Percentiles rank a stretch among this genome's conserved stretches.
Conservation (phyloP, 2,113 vertebrate genomes). For the Prolemur simus region DNA sequence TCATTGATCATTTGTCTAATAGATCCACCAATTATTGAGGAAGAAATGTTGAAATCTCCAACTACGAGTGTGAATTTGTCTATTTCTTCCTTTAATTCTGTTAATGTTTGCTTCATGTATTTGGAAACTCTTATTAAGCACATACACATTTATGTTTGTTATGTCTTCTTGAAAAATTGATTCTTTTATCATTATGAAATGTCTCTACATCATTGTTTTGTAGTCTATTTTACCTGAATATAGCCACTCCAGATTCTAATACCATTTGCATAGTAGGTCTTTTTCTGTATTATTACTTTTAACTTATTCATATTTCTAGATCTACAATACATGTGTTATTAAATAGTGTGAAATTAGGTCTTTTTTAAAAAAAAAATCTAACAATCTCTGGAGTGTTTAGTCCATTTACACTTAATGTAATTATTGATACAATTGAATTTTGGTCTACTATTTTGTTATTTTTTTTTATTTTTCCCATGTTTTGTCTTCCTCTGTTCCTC, state of each 20-base stretch:
- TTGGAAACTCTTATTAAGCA: background rate
- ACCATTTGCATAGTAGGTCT: no score
- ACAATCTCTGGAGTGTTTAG: background rate
- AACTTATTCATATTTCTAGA: background rate
- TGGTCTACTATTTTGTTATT: background rate
- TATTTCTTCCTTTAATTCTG: background rate
- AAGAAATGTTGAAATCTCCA: background rate
- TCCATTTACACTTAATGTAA: background rate
- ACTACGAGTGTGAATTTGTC: no score
- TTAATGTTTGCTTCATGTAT: background rate
- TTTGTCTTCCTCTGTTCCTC: background rate
- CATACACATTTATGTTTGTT: no score
- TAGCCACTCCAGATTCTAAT: background rate
- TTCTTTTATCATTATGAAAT: background rate
- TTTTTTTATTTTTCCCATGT: background rate
- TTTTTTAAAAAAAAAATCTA: background rate
- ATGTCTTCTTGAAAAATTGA: background rate
- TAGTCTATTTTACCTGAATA: background rate
- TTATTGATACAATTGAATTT: background rate
- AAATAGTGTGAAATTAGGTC: background rate
- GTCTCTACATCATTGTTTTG: no score
- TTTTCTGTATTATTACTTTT: background rate
- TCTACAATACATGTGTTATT: no score
- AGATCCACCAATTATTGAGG: background rate
- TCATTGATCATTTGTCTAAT: background rate